phyloP scores from a whole-genome alignment of 2,113 vertebrate genomes.

The Ancistrus triradiatus region DNA sequence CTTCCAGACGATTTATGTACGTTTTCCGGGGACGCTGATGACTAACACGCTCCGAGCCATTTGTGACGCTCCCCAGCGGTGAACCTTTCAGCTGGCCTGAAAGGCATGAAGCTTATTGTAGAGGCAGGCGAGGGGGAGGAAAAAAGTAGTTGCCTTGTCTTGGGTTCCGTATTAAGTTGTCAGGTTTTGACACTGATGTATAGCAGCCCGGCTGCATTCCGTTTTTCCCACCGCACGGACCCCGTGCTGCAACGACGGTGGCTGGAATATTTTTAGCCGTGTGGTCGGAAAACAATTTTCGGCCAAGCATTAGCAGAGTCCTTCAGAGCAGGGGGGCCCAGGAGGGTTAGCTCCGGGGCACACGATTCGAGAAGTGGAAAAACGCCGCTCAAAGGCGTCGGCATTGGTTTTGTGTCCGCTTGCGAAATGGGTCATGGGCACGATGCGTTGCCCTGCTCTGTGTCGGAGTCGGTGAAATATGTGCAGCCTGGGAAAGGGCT shows the following conservation, averaged over 20 bases:
- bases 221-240: slow-evolving; percentile 10
- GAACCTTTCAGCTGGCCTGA: slow-evolving; percentile 8
- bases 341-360: slow-evolving; percentile 4
- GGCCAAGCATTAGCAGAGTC: slow-evolving; percentile 13
- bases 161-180: background rate
- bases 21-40: background rate
- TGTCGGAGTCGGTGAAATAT: slow-evolving; percentile 8
- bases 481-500: slow-evolving; percentile 22
- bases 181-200: slow-evolving; percentile 16
- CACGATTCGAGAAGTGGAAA: no score
- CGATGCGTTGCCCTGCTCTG: slow-evolving; percentile 16
- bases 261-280: slow-evolving; percentile 43
- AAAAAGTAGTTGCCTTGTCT: background rate
- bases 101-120: background rate
- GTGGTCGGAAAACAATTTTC: slow-evolving; percentile 23
- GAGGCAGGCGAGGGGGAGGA: background rate
- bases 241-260: slow-evolving; percentile 12
- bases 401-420: background rate
- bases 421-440: slow-evolving; percentile 8
- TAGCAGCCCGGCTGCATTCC: background rate
- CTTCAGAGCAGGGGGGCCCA: slow-evolving; percentile 3
- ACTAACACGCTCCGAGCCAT: background rate
- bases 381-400: no score
- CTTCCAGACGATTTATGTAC: background rate
- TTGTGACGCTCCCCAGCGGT: slow-evolving; percentile 6